Base-by-base conservation (phyloP, 1,140 invertebrate genomes). In the Bombus affinis region DNA sequence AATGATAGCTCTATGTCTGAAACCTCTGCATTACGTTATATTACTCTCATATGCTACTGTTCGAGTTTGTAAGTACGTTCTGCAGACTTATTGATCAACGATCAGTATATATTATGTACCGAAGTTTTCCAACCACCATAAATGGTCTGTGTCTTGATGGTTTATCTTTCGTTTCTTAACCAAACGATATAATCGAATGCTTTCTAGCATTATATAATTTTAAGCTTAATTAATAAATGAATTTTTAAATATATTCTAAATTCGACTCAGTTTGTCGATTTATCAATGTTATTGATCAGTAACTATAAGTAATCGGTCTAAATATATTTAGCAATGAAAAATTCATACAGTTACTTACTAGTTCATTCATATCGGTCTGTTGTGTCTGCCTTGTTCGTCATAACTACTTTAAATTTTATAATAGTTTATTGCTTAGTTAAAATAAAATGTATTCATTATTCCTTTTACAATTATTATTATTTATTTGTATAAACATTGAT, bases 31-130 rank as follows among this genome's bases (percentile, higher is more conserved):
- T 70, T 68, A 75, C 15, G 15, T 18, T 47, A 47, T 47, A 18
- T 47, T 18, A 47, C 47, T 47, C 0, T 47, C 47, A 65, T 81
- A 86, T 79, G 79, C 57, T 80, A 76, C 85, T 86, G 86, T 62
- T n/a, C 28, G 59, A 4, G 3, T n/a, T 62, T 53, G 18, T 22
- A 22, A 28, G 59, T n/a, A 62, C 28, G 28, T 83, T 77, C 79
- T 89, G 88, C 76, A 79, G 86, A 86, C 68, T 90, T 91, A 91
- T 91, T 91, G 91, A 91, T 91, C 88, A 87, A 83, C 83, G 89
- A 91, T 91, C 88, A 86, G 89, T 89, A 88, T 84, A 80, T 62
- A 76, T 62, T 89, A 88, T 82, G 77, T 62, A 80, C 62, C 10
- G 47, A 71, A 83, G 71, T 88, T 81, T 71, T 78, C 76, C 71